A percentile compares a stretch with the other conserved stretches of the same genome.
Evolutionary conservation across 2,113 vertebrate species (phyloP).

Genomic region (Platysteira castanea): DNA sequence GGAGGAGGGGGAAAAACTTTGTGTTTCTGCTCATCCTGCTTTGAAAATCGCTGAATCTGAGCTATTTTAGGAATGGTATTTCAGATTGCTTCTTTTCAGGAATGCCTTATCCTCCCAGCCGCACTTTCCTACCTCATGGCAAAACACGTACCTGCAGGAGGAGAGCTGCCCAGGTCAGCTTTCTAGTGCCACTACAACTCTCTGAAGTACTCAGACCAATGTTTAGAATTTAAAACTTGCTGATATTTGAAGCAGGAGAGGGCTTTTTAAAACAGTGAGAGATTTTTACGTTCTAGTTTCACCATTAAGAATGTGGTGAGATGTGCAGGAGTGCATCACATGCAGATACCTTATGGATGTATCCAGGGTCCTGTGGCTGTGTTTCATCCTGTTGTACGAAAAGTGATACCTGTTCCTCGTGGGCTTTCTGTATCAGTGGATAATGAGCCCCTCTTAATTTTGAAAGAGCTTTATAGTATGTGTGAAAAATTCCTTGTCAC

Average conservation of each 20-base stretch:
- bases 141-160: background rate
- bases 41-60: background rate
- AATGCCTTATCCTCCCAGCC: background rate
- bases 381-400: background rate
- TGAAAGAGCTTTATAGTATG: background rate
- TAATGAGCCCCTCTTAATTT: background rate
- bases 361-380: background rate
- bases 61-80: slow-evolving; percentile 25
- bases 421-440: background rate
- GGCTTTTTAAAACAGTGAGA: background rate
- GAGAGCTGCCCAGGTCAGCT: background rate
- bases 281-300: background rate
- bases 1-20: background rate
- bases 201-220: background rate
- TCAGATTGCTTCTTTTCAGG: background rate
- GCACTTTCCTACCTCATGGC: accelerated
- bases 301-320: background rate
- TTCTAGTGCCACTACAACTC: background rate
- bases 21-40: background rate
- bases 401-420: background rate
- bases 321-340: accelerated
- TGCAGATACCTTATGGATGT: too few relatives aligned
- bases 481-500: background rate
- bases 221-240: background rate
- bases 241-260: background rate